Evolutionary conservation across 2,888 invertebrate genomes (phyloP).

Genomic region (Agrypnus murinus): DNA sequence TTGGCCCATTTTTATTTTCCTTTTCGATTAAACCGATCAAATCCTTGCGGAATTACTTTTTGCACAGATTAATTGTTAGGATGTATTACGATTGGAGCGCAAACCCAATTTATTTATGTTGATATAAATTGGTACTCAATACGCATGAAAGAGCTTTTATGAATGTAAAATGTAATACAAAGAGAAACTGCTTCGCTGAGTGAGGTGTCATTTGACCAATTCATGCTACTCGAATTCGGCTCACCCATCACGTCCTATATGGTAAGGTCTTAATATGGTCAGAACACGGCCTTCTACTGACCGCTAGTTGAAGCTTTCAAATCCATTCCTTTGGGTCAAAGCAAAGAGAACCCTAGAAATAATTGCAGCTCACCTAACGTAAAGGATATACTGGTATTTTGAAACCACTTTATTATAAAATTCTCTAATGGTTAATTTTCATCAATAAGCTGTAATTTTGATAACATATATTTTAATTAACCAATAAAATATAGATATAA

Average conservation of each 20-base stretch:
- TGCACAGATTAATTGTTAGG: neutral
- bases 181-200: slow-evolving; percentile 8
- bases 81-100: neutral
- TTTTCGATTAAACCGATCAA: neutral
- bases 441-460: too few species aligned
- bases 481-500: too few species aligned
- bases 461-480: too few species aligned
- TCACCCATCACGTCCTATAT: slow-evolving; percentile 8
- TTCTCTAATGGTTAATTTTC: too few species aligned
- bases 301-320: slow-evolving; percentile 21
- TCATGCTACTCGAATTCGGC: slow-evolving; percentile 21
- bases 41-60: neutral
- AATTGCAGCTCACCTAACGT: slow-evolving; percentile 24
- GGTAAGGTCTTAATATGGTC: slow-evolving; percentile 17
- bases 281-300: slow-evolving; percentile 17
- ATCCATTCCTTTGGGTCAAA: slow-evolving; percentile 28
- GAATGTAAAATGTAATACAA: slow-evolving; percentile 3
- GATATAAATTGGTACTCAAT: slow-evolving; percentile 6
- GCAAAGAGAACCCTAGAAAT: slow-evolving; percentile 19
- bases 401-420: neutral
- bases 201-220: slow-evolving; percentile 27
- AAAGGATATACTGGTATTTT: slow-evolving; percentile 14
- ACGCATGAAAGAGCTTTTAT: slow-evolving; percentile 5
- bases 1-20: slow-evolving; percentile 3
- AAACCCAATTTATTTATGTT: neutral